Percentiles rank a stretch among this genome's conserved stretches.
phyloP scores from a whole-genome alignment of 2,797 vertebrate species.

The Channa striata region DNA sequence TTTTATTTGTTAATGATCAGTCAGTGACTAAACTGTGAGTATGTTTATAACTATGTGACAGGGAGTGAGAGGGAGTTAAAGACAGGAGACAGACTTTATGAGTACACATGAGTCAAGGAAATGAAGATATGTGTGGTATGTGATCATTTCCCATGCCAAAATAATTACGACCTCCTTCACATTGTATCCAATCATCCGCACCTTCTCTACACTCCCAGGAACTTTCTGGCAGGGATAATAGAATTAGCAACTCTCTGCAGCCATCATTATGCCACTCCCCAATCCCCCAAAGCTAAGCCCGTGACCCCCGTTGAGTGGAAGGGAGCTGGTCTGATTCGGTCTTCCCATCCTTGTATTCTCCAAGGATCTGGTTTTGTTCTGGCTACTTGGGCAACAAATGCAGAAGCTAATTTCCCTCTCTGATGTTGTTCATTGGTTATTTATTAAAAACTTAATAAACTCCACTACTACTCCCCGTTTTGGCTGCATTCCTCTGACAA shows the following conservation, averaged over 20 bases:
- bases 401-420: constrained; percentile 72
- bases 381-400: constrained; percentile 78
- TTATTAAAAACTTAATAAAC: constrained; percentile 58
- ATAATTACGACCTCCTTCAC: constrained; percentile 59
- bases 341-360: constrained; percentile 69
- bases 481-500: constrained; percentile 55
- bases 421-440: constrained; percentile 68
- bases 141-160: constrained; percentile 72
- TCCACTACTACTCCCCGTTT: constrained; percentile 26
- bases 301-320: constrained; percentile 65
- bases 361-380: constrained; percentile 70
- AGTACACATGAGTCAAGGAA: constrained; percentile 57
- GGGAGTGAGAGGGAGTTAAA: constrained; percentile 39
- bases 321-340: constrained; percentile 57
- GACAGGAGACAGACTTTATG: constrained; percentile 40
- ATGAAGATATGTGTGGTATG: constrained; percentile 70
- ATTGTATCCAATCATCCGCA: constrained; percentile 45
- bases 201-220: constrained; percentile 57
- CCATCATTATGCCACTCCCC: constrained; percentile 13
- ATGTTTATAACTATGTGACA: constrained; percentile 25
- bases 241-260: constrained; percentile 77
- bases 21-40: constrained; percentile 43
- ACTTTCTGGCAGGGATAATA: constrained; percentile 76
- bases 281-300: constrained; percentile 33
- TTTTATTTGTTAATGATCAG: constrained; percentile 16